phyloP scores from a whole-genome alignment of 2,113 vertebrate genomes.

The Varanus komodoensis region DNA sequence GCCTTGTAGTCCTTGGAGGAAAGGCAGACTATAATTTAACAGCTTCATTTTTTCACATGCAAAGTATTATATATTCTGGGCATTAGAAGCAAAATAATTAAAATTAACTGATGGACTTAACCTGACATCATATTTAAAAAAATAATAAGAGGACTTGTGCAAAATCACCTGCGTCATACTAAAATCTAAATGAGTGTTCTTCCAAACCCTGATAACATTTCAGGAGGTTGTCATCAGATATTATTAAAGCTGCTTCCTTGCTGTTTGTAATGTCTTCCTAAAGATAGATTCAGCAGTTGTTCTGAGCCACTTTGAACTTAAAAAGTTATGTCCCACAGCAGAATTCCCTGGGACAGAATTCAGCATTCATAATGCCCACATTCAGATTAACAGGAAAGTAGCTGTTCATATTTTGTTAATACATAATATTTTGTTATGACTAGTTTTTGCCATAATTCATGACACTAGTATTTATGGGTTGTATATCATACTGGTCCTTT shows the following conservation, averaged over 20 bases:
- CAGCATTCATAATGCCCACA: background rate
- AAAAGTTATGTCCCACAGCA: background rate
- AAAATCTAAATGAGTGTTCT: background rate
- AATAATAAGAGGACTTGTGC: background rate
- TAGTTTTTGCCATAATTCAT: background rate
- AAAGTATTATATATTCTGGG: background rate
- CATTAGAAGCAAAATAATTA: background rate
- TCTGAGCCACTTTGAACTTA: background rate
- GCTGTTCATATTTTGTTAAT: background rate
- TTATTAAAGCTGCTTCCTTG: background rate
- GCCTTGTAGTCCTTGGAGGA: no score
- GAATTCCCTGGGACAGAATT: background rate
- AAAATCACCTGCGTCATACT: background rate
- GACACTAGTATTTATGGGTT: background rate
- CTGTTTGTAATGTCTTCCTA: background rate
- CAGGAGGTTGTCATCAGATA: background rate
- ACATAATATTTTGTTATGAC: background rate
- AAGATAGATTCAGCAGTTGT: background rate
- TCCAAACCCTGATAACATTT: background rate
- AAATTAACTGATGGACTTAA: background rate
- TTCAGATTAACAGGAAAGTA: background rate
- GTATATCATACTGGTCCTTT: no score
- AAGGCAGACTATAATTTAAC: background rate
- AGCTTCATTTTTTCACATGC: background rate
- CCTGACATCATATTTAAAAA: background rate